Evolutionary conservation across 2,113 vertebrate genomes (phyloP).

Genomic region (Ptilorrhoa leucosticta): DNA sequence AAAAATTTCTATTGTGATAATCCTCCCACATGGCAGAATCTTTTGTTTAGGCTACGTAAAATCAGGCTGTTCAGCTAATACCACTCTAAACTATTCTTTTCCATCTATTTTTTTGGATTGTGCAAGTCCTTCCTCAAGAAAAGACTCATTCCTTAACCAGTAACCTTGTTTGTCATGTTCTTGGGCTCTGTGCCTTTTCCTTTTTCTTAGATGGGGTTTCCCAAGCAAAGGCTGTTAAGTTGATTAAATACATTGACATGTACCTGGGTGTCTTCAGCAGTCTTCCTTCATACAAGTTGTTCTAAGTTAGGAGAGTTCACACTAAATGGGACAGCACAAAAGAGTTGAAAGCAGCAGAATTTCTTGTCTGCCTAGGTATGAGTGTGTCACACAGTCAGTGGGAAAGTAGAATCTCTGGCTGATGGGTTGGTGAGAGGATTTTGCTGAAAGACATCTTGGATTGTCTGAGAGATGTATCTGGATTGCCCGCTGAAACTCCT

Average conservation of each 20-base stretch:
- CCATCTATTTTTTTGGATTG: not conserved
- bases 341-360: not conserved
- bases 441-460: not conserved
- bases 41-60: not conserved
- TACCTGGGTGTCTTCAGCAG: not conserved
- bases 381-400: not conserved
- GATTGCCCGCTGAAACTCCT: not conserved
- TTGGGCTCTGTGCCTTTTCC: not conserved
- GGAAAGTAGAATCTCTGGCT: not conserved
- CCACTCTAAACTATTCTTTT: not conserved
- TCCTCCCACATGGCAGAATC: not conserved
- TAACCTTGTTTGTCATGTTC: not conserved
- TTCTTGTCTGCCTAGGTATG: not conserved
- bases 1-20: not conserved
- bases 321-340: not conserved
- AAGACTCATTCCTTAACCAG: not conserved
- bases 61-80: not conserved
- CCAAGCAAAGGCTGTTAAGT: not conserved
- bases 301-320: not conserved
- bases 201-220: not conserved
- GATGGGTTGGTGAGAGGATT: not conserved
- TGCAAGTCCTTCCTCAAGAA: not conserved
- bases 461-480: not conserved
- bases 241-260: not conserved
- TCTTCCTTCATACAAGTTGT: not conserved